These are phyloP conservation scores for Trinectes maculatus DNA, from an alignment of 2,113 vertebrate species.

Conservation along the genomic window DNA sequence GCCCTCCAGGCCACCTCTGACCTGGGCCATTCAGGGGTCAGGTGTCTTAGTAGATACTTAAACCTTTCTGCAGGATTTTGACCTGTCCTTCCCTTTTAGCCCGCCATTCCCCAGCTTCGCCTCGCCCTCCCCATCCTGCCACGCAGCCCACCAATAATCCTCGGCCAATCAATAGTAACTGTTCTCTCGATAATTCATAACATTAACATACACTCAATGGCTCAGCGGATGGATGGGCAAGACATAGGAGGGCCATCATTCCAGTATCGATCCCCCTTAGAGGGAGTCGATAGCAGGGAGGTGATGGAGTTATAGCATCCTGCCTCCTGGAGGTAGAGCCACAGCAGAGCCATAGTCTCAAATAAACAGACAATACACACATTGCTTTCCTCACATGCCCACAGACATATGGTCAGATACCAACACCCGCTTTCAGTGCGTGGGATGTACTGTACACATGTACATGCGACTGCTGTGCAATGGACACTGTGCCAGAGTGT, in stretches of 20 bases:
- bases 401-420: constrained; percentile 45
- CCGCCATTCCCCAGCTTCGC: constrained; percentile 46
- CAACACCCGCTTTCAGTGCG: constrained; percentile 32
- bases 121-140: constrained; percentile 51
- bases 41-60: constrained; percentile 76
- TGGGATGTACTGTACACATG: constrained; percentile 31
- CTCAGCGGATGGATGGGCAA: constrained; percentile 82
- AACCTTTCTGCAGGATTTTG: constrained; percentile 77
- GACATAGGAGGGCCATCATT: constrained; percentile 87
- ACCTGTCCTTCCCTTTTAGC: constrained; percentile 66
- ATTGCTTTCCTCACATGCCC: constrained; percentile 36
- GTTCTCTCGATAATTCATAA: constrained; percentile 89
- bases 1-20: constrained; percentile 77
- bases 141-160: constrained; percentile 81
- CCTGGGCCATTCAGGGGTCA: constrained; percentile 75
- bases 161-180: constrained; percentile 85
- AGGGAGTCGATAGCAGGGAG: constrained; percentile 81
- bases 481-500: constrained; percentile 48
- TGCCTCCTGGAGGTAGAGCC: constrained; percentile 67
- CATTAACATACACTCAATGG: constrained; percentile 88
- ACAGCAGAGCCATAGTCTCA: constrained; percentile 52
- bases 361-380: constrained; percentile 55
- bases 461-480: constrained; percentile 28
- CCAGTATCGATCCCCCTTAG: constrained; percentile 80
- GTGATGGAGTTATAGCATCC: constrained; percentile 83